Evolutionary conservation across 2,888 invertebrate genomes (phyloP).

Genomic region (Bhutanitis thaidina): DNA sequence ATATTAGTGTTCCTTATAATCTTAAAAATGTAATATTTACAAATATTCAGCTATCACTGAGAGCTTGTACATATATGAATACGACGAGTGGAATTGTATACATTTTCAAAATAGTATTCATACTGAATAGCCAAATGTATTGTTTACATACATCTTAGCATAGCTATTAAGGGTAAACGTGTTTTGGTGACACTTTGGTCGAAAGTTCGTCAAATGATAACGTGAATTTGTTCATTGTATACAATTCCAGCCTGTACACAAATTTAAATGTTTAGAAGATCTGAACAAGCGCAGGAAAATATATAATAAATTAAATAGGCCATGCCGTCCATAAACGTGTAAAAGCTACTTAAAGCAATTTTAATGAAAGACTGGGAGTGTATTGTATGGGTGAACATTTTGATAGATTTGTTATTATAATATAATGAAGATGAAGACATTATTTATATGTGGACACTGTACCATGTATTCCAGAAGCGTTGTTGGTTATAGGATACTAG

Average conservation of each 20-base stretch:
- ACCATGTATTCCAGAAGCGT: slow-evolving; percentile 20
- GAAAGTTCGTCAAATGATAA: too few relatives aligned
- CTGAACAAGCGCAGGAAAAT: slow-evolving; percentile 6
- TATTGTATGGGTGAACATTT: slow-evolving; percentile 27
- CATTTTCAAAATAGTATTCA: not conserved
- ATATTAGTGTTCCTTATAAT: slow-evolving; percentile 35
- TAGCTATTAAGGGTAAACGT: too few relatives aligned
- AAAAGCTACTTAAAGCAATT: slow-evolving; percentile 37
- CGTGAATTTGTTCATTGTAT: not conserved
- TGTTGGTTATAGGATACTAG: slow-evolving; percentile 23
- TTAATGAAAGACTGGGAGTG: slow-evolving; percentile 64
- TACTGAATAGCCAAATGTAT: too few relatives aligned
- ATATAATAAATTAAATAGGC: slow-evolving; percentile 33
- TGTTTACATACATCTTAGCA: too few relatives aligned
- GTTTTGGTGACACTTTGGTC: too few relatives aligned
- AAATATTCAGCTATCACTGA: slow-evolving; percentile 20
- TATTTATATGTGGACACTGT: slow-evolving; percentile 31
- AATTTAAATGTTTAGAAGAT: slow-evolving; percentile 10
- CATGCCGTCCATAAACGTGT: slow-evolving; percentile 68
- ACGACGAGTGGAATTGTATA: slow-evolving; percentile 11
- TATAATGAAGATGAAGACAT: slow-evolving; percentile 25
- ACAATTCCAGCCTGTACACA: not conserved
- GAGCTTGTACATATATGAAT: slow-evolving; percentile 12
- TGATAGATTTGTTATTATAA: slow-evolving; percentile 21
- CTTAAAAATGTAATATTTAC: slow-evolving; percentile 25